Evolutionary conservation across 1,140 invertebrate species (phyloP).

Genomic region (Portunus trituberculatus): DNA sequence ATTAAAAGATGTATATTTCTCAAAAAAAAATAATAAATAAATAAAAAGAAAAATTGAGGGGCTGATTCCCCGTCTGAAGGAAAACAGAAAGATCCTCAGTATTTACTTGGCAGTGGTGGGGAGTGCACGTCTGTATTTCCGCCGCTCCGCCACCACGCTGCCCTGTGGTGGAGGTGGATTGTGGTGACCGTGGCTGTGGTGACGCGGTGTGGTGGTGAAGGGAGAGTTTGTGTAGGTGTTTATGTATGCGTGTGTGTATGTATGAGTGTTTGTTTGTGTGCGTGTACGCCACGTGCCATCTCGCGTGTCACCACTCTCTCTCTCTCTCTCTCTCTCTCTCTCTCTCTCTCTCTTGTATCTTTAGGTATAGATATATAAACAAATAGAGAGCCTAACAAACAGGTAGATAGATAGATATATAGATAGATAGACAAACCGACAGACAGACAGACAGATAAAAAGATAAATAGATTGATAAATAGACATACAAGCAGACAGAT

Average conservation of each 20-base stretch:
- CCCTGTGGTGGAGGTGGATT: not conserved
- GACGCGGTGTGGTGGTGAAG: not conserved
- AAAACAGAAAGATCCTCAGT: not conserved
- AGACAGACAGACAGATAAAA: not conserved
- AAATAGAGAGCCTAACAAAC: not conserved
- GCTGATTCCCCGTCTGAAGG: too few species aligned
- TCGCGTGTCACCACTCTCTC: not conserved
- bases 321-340: constrained; percentile 20
- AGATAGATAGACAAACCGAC: not conserved
- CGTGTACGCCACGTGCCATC: not conserved
- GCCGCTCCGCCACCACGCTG: not conserved
- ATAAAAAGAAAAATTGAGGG: too few species aligned
- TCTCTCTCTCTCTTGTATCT: not conserved
- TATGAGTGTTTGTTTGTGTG: not conserved
- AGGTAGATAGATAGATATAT: not conserved
- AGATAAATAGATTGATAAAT: not conserved
- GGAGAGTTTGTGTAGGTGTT: not conserved
- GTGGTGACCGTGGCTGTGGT: not conserved
- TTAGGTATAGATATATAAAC: not conserved
- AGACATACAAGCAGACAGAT: too few species aligned
- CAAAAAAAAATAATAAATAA: too few species aligned
- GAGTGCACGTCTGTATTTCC: not conserved
- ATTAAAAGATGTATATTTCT: too few species aligned
- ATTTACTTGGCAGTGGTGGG: not conserved
- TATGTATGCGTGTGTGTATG: not conserved